Evolutionary conservation across 1,140 invertebrate genomes (phyloP).

Genomic region (Odontomachus brunneus): DNA sequence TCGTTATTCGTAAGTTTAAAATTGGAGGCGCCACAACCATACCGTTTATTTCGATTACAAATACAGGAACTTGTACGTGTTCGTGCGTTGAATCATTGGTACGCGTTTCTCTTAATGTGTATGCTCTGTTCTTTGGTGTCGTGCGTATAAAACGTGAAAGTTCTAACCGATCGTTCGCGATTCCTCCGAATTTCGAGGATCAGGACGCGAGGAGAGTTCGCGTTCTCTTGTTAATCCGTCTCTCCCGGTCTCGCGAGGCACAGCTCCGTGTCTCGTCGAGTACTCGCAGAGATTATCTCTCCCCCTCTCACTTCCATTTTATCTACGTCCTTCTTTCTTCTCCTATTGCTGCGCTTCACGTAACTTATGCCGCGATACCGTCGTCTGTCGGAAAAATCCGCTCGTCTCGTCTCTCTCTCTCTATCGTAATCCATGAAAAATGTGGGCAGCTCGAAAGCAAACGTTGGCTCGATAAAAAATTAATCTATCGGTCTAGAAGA

Average conservation of each 20-base stretch:
- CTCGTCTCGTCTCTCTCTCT: background rate
- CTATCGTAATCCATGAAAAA: conserved; percentile 45
- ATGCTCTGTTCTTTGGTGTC: conserved; percentile 4
- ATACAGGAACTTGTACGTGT: conserved; percentile 54
- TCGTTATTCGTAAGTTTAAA: conserved; percentile 31
- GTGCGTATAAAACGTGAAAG: conserved; percentile 31
- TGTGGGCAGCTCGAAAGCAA: conserved; percentile 33
- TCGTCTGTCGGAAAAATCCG: conserved; percentile 42
- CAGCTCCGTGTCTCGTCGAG: conserved; percentile 1
- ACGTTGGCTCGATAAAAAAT: conserved; percentile 20
- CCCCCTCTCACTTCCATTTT: background rate
- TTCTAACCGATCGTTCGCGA: conserved; percentile 31
- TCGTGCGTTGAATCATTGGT: conserved; percentile 34
- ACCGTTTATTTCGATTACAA: conserved; percentile 51
- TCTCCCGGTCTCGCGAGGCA: conserved; percentile 9
- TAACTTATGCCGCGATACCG: background rate
- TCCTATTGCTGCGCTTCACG: background rate
- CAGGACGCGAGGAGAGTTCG: background rate
- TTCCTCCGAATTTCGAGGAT: too few relatives aligned
- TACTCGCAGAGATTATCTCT: background rate
- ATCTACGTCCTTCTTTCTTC: background rate
- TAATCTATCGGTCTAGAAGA: conserved; percentile 20
- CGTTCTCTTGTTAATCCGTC: background rate
- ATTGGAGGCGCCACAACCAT: conserved; percentile 41
- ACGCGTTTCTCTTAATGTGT: conserved; percentile 19